A percentile compares a stretch with the other conserved stretches of the same genome.
These are phyloP conservation scores for Lasioglossum vierecki DNA, from an alignment of 2,888 invertebrate genomes.

Conservation along the genomic window DNA sequence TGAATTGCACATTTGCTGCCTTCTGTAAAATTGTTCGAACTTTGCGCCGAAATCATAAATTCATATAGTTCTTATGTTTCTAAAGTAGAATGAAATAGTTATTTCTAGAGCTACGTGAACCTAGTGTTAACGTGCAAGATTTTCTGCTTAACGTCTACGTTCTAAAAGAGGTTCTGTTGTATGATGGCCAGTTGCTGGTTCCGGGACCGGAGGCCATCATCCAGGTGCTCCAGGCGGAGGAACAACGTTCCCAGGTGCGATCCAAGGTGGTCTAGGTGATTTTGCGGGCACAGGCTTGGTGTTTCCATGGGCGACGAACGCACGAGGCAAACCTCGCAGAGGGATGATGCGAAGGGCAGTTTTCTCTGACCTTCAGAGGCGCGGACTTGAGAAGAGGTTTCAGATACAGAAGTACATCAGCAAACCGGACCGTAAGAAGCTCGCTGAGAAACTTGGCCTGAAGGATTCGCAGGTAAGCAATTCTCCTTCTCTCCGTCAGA, in stretches of 20 bases:
- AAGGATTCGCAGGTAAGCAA: slow-evolving; percentile 97
- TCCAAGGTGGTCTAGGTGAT: slow-evolving; percentile 79
- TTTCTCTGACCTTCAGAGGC: slow-evolving; percentile 97
- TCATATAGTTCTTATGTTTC: too few species aligned
- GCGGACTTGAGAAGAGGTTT: slow-evolving; percentile 97
- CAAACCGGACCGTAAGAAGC: slow-evolving; percentile 98
- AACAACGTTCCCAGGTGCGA: slow-evolving; percentile 78
- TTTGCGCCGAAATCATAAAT: too few species aligned
- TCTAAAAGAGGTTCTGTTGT: neutral
- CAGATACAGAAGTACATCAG: slow-evolving; percentile 99
- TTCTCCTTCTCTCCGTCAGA: neutral
- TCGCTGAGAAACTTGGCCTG: slow-evolving; percentile 97
- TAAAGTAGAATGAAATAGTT: too few species aligned
- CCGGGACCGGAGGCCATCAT: slow-evolving; percentile 84
- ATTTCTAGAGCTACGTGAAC: too few species aligned
- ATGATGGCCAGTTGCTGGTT: slow-evolving; percentile 82
- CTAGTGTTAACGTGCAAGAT: too few species aligned
- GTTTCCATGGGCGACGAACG: slow-evolving; percentile 96
- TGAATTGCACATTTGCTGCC: too few species aligned
- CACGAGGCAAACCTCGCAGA: slow-evolving; percentile 95
- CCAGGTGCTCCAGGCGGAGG: slow-evolving; percentile 77
- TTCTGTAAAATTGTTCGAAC: too few species aligned
- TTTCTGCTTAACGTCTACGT: neutral
- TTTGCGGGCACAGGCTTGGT: slow-evolving; percentile 83
- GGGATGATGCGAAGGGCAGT: slow-evolving; percentile 99